A percentile compares a stretch with the other conserved stretches of the same genome.
phyloP scores from a whole-genome alignment of 1,140 invertebrate species.

The Holotrichia oblita region DNA sequence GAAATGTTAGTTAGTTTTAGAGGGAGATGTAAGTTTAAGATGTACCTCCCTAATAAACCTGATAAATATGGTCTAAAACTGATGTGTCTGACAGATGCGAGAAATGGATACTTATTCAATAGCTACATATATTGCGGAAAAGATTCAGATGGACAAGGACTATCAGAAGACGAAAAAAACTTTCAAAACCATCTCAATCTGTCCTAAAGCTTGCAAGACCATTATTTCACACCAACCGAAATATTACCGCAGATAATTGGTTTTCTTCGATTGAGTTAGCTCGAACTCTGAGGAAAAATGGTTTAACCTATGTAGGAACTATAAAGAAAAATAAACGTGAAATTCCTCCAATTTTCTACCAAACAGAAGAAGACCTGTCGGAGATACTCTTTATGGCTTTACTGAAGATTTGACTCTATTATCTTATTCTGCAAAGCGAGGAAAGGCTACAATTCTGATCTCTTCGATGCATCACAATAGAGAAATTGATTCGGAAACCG shows the following conservation, averaged over 20 bases:
- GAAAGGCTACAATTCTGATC: constrained; percentile 45
- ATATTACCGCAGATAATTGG: constrained; percentile 60
- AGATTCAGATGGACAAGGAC: constrained; percentile 50
- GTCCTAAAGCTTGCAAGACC: constrained; percentile 52
- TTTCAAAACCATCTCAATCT: constrained; percentile 48
- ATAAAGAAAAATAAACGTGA: constrained; percentile 40
- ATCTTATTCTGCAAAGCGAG: neutral
- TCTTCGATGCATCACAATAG: constrained; percentile 52
- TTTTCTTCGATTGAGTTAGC: constrained; percentile 58
- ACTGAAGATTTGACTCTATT: neutral
- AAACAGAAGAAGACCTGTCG: neutral
- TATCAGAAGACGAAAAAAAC: constrained; percentile 49
- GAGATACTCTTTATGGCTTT: neutral
- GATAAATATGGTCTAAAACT: constrained; percentile 63
- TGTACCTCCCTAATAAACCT: constrained; percentile 63
- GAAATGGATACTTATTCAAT: constrained; percentile 55
- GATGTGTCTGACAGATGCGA: constrained; percentile 53
- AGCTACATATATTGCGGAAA: constrained; percentile 57
- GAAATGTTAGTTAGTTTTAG: constrained; percentile 60
- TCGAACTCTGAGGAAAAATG: constrained; percentile 52
- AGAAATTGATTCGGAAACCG: constrained; percentile 48
- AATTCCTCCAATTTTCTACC: constrained; percentile 25
- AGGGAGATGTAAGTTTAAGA: constrained; percentile 58
- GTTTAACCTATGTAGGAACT: constrained; percentile 54
- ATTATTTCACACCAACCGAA: constrained; percentile 54